Conservation (phyloP, 2,797 vertebrate species). For the Neoniphon sammara region DNA sequence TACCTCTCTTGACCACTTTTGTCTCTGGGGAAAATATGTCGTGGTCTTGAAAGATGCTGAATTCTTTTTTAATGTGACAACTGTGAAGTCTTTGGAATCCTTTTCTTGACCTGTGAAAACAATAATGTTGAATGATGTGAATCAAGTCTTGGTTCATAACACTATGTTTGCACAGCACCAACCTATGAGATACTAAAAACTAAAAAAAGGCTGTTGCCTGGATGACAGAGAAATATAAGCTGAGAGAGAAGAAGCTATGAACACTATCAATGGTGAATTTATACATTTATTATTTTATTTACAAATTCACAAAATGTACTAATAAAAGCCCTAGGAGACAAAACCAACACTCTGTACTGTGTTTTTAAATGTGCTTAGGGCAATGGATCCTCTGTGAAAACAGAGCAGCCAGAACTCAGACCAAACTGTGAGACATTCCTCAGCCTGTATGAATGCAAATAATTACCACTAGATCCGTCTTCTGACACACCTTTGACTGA, state of each 20-base stretch:
- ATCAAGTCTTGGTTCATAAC: background rate
- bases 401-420: background rate
- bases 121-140: constrained; percentile 3
- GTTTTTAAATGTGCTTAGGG: background rate
- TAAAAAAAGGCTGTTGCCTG: background rate
- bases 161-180: background rate
- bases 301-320: too few relatives aligned
- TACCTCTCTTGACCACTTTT: constrained; percentile 56
- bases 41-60: constrained; percentile 2
- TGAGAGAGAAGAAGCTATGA: background rate
- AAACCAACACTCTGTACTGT: background rate
- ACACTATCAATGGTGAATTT: background rate
- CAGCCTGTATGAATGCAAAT: background rate
- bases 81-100: constrained; percentile 8
- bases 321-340: background rate
- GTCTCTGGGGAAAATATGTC: constrained; percentile 15
- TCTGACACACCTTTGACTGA: constrained; percentile 26
- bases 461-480: background rate
- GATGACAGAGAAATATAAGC: background rate
- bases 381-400: background rate
- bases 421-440: background rate
- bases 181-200: background rate
- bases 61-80: constrained; percentile 15
- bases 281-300: too few relatives aligned
- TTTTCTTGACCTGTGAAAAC: constrained; percentile 39